Evolutionary conservation across 2,888 invertebrate genomes (phyloP).

Genomic region (Creontiades dilutus): DNA sequence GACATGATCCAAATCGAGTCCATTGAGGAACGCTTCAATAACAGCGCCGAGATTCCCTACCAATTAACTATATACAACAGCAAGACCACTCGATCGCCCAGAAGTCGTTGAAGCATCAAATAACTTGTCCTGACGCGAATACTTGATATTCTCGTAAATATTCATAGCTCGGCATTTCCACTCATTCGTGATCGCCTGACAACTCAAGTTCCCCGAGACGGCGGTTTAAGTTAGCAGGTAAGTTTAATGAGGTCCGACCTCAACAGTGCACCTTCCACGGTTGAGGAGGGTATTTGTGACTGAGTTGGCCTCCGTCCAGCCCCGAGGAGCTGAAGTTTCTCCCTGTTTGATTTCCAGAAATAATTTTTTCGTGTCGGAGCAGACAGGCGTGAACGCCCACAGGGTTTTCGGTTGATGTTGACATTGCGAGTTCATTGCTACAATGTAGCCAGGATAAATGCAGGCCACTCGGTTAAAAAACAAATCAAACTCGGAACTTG

Average conservation of each 20-base stretch:
- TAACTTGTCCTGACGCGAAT: background rate
- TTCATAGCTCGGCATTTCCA: background rate
- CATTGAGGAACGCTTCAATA: no score
- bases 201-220: background rate
- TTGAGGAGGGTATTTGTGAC: slow-evolving; percentile 47
- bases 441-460: background rate
- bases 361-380: slow-evolving; percentile 33
- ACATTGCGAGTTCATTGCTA: slow-evolving; percentile 39
- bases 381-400: slow-evolving; percentile 44
- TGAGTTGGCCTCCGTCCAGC: slow-evolving; percentile 19
- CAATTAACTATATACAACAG: no score
- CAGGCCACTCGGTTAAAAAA: background rate
- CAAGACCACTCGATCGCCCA: no score
- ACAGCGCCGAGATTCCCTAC: no score
- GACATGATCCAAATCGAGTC: no score
- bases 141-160: background rate
- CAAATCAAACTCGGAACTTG: background rate
- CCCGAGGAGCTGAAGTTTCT: slow-evolving; percentile 10
- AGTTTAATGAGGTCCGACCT: slow-evolving; percentile 27
- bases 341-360: slow-evolving; percentile 49
- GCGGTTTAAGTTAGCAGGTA: background rate
- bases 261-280: slow-evolving; percentile 38
- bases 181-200: background rate
- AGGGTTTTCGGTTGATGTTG: slow-evolving; percentile 4
- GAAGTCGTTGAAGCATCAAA: background rate